Conservation (phyloP, 1,140 invertebrate genomes). For the Drosophila arizonae region DNA sequence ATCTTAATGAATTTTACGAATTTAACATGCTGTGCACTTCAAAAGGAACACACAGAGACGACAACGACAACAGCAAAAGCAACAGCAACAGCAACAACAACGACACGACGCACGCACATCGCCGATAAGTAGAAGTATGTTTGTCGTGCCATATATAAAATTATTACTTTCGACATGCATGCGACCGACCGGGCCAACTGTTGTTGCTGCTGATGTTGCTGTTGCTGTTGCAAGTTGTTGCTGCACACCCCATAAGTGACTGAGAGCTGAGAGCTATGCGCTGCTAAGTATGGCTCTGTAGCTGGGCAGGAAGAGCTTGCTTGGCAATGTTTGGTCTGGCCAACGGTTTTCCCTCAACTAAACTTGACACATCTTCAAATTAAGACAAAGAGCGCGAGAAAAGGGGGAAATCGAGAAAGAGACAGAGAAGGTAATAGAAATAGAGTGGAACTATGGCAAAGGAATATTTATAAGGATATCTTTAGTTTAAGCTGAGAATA, state of each 20-base stretch:
- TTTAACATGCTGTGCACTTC: slow-evolving; percentile 81
- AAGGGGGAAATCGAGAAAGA: neutral
- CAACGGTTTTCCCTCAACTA: slow-evolving; percentile 25
- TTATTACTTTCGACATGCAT: slow-evolving; percentile 80
- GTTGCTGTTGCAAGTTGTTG: slow-evolving; percentile 32
- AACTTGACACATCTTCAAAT: slow-evolving; percentile 42
- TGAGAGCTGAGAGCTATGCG: slow-evolving; percentile 8
- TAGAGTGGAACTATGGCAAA: neutral
- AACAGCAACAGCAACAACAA: slow-evolving; percentile 15
- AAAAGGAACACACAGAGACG: slow-evolving; percentile 73
- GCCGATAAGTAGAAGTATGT: slow-evolving; percentile 75
- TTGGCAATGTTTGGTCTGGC: slow-evolving; percentile 14
- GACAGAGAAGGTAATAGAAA: neutral
- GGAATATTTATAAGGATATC: too few relatives aligned
- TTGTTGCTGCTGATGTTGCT: slow-evolving; percentile 19
- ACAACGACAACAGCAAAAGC: slow-evolving; percentile 8
- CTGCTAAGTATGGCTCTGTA: slow-evolving; percentile 28
- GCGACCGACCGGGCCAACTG: slow-evolving; percentile 42
- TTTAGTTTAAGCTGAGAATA: too few relatives aligned
- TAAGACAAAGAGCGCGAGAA: slow-evolving; percentile 5
- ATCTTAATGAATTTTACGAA: slow-evolving; percentile 81
- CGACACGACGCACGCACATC: slow-evolving; percentile 66
- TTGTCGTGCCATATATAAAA: slow-evolving; percentile 80
- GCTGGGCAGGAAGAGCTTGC: slow-evolving; percentile 43
- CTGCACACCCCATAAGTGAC: slow-evolving; percentile 41